A percentile compares a stretch with the other conserved stretches of the same genome.
phyloP scores from a whole-genome alignment of 2,888 invertebrate species.

The Phaonia tiefii region DNA sequence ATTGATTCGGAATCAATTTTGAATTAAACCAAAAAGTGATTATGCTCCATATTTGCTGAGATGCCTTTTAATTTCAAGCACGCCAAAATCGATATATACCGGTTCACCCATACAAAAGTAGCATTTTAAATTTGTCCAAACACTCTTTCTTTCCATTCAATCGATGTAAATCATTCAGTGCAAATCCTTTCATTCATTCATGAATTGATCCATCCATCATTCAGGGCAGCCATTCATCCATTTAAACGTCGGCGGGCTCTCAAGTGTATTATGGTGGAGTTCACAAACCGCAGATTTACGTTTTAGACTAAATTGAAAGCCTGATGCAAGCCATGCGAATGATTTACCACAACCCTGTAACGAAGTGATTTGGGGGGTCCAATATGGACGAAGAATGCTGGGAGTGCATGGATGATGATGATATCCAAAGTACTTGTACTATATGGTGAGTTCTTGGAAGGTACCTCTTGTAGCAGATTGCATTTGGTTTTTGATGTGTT shows the following conservation, averaged over 20 bases:
- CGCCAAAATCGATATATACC: too few species aligned
- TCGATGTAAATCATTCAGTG: conserved; percentile 45
- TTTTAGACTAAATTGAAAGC: conserved; percentile 46
- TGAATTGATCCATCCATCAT: conserved; percentile 13
- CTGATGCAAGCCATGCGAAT: conserved; percentile 32
- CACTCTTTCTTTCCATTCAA: neutral
- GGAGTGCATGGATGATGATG: too few species aligned
- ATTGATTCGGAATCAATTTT: too few species aligned
- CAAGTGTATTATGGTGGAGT: neutral
- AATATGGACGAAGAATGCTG: too few species aligned
- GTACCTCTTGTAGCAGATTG: too few species aligned
- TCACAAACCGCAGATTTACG: conserved; percentile 32
- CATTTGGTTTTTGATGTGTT: too few species aligned
- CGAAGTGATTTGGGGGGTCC: too few species aligned
- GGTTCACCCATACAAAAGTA: neutral
- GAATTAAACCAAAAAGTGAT: too few species aligned
- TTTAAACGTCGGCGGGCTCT: neutral
- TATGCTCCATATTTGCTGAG: too few species aligned
- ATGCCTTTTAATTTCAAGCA: too few species aligned
- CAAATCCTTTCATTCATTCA: conserved; percentile 34
- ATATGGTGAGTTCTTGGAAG: too few species aligned
- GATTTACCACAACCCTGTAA: conserved; percentile 42
- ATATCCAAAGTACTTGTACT: too few species aligned
- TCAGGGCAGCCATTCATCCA: conserved; percentile 20
- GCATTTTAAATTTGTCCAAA: conserved; percentile 8